Base-by-base conservation (phyloP, 2,113 vertebrate genomes). In the Glaucomys volans region DNA sequence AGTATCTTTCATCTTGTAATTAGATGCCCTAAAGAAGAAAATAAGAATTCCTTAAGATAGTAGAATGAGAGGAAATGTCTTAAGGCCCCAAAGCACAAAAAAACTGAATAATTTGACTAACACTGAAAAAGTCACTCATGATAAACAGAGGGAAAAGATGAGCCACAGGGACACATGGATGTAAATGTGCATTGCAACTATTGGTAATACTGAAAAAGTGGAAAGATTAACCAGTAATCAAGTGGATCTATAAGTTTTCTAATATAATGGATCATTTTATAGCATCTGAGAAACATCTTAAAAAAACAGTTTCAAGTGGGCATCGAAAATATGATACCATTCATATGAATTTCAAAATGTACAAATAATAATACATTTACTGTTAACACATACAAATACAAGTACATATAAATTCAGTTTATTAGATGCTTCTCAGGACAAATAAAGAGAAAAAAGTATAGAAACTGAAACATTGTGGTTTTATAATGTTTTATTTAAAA, bases 401-500 rank as follows among this genome's bases (percentile, higher is more conserved):
- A 91, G 52, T 16, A 77, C 1, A 32, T 12, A n/a, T 26, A 96
- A 74, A 87, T 79, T 75, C 35, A 71, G 37, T 14, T 71, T 84
- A n/a, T 80, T 87, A 88, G 20, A 47, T 91, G 52, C 13, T 89
- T 69, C 84, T 94, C 3, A 80, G 13, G 35, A 90, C 22, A 83
- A 82, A 86, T 4, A 7, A 71, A 35, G 20, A 32, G n/a, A 82
- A 84, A 80, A 87, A 82, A 20, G 13, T 30, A 40, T 8, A 82
- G 18, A 24, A 72, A 42, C 5, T 30, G 4, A 81, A 64, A 82
- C 37, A 1, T 52, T 74, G 17, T 44, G 88, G 7, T 95, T 75
- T 91, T 88, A 77, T n/a, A 44, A n/a, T 69, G 32, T 93, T 79
- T 80, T 42, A 54, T 50, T 92, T 87, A 92, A 86, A 95, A 84